Percentiles rank a stretch among this genome's conserved stretches.
phyloP scores from a whole-genome alignment of 2,113 vertebrate species.

The Numida meleagris region DNA sequence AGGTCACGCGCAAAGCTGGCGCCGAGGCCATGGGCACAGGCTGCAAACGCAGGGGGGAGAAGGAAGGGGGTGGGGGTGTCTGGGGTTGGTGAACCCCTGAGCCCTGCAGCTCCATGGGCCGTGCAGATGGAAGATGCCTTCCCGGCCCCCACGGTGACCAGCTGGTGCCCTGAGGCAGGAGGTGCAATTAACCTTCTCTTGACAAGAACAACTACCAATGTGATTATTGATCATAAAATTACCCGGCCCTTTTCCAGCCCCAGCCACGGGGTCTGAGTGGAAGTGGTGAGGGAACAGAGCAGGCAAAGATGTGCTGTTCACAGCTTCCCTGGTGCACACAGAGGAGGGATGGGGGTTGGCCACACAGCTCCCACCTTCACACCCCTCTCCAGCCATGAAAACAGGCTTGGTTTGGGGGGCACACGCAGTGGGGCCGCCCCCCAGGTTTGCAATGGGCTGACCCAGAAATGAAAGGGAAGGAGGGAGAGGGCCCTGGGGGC shows the following conservation, averaged over 20 bases:
- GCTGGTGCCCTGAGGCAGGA: constrained; percentile 60
- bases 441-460: neutral
- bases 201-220: constrained; percentile 61
- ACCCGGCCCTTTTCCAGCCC: neutral
- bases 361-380: neutral
- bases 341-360: neutral
- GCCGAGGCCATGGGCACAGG: neutral
- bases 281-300: neutral
- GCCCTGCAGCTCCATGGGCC: neutral
- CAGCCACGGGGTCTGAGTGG: neutral
- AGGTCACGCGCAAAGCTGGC: constrained; percentile 58
- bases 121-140: constrained; percentile 28
- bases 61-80: neutral
- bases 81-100: neutral
- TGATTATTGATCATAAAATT: constrained; percentile 57
- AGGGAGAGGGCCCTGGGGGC: neutral
- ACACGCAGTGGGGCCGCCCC: rapidly evolving
- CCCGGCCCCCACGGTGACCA: constrained; percentile 46
- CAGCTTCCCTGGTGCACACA: neutral
- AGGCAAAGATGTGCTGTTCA: rapidly evolving
- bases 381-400: neutral
- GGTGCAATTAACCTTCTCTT: constrained; percentile 71
- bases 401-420: neutral
- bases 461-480: neutral
- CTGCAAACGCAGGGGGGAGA: neutral